Base-by-base conservation (phyloP, 2,113 vertebrate species). In the Aldabrachelys gigantea region DNA sequence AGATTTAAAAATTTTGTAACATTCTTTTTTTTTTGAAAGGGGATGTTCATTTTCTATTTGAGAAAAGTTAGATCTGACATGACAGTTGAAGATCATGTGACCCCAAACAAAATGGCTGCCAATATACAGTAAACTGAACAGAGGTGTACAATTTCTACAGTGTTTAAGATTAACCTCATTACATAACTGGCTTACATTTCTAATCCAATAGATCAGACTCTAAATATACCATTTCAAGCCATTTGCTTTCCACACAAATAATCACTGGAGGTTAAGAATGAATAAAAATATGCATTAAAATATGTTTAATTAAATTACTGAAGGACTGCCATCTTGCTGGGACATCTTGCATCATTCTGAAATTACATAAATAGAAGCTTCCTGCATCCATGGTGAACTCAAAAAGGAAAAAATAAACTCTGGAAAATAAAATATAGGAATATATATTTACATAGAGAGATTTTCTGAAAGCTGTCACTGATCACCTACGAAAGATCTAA, bases 161-260 rank as follows among this genome's bases (percentile, higher is more conserved):
- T 89, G 85, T 92, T 96, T 97, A 93, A 95, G 93, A 96, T 95
- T 96, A 97, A 95, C 96, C 96, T 96, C 85, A 53, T 87, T 96
- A 95, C 78, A 62, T 96, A 95, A 97, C 94, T 93, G 92, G 96
- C 91, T 97, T 97, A 97, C 93, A 94, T 95, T 95, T 94, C 94
- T 97, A 97, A 97, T 97, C 96, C 92, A 89, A 95, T 97, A 94
- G 87, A 78, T 53, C 65, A 85, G 89, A 92, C 62, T 86, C 95
- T 98, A 97, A 97, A 97, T 88, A 97, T 94, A 97, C 92, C 80
- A 81, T 94, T 91, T 78, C 75, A 95, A 97, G 92, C 91, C 87
- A 96, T 94, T 96, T 93, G 94, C 31, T 56, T 92, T 87, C 88
- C 92, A 76, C 80, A 76, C 82, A 93, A 93, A 97, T 90, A 94